These are phyloP conservation scores for Notarius lentiginosus DNA, from an alignment of 2,113 vertebrate genomes.

Conservation along the genomic window DNA sequence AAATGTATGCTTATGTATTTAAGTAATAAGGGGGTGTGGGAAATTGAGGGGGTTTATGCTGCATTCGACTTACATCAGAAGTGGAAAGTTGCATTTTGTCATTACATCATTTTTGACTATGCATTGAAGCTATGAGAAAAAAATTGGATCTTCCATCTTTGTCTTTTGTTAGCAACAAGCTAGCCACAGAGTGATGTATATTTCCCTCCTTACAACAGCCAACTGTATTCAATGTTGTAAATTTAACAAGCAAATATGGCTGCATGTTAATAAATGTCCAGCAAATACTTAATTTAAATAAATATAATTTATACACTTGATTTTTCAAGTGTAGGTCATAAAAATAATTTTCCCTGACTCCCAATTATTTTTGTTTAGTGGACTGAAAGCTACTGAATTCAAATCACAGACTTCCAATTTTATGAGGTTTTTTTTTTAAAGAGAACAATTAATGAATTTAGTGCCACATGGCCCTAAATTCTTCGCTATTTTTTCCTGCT, in stretches of 20 bases:
- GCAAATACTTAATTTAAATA: background rate
- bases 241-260: background rate
- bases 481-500: too few relatives aligned
- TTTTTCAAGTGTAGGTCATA: too few relatives aligned
- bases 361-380: too few relatives aligned
- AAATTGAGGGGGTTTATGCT: background rate
- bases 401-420: too few relatives aligned
- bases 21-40: too few relatives aligned
- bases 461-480: too few relatives aligned
- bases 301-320: too few relatives aligned
- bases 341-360: too few relatives aligned
- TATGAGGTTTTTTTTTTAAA: too few relatives aligned
- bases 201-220: background rate
- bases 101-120: background rate
- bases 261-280: background rate
- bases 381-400: too few relatives aligned
- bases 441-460: too few relatives aligned
- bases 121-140: background rate
- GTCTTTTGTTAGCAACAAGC: background rate
- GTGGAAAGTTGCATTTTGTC: background rate
- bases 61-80: background rate
- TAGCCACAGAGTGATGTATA: background rate
- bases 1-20: too few relatives aligned
- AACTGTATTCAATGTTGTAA: background rate
- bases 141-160: background rate